Base-by-base conservation (phyloP, 1,140 invertebrate genomes). In the Brachionus plicatilis region DNA sequence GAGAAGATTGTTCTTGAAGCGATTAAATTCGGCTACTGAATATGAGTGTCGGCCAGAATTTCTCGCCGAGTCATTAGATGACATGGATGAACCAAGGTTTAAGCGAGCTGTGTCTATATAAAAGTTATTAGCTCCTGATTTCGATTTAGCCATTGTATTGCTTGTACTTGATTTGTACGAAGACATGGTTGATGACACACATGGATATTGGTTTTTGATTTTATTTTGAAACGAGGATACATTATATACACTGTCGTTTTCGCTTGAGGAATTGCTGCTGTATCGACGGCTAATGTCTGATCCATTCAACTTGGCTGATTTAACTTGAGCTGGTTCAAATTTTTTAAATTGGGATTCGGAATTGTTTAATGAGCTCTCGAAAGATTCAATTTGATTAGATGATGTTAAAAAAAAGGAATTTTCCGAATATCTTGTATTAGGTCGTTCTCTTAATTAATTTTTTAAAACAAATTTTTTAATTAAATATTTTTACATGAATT, bases 231-330 rank as follows among this genome's bases (percentile, higher is more conserved):
- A 72, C n/a, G 68, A 41, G 17, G 14, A 41, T 43, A 72, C 68
- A 43, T 72, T 72, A 72, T 72, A 72, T 72, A 72, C 68, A 72
- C 68, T 72, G 41, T 72, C 68, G 41, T 20, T 72, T 41, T 72
- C 68, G 17, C 68, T 72, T n/a, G 68, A 41, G 17, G 68, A 72
- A 72, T 72, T 72, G 41, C 68, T 72, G 29, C 17, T 72, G 33
- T 72, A 43, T n/a, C 29, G 33, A n/a, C 37, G 68, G 8, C 41
- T 43, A 7, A 9, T 41, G 14, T 72, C 68, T 11, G 33, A 41
- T 41, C 41, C 37, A 72, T 43, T 72, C 7, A n/a, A 12, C 17
- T 72, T 72, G 37, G 33, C 37, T 8, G 68, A 72, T 41, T 72
- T 72, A 17, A 72, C 68, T 41, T 41, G 33, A 72, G 14, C 9